Evolutionary conservation across 2,888 invertebrate genomes (phyloP).

Genomic region (Cephus pygmeus): DNA sequence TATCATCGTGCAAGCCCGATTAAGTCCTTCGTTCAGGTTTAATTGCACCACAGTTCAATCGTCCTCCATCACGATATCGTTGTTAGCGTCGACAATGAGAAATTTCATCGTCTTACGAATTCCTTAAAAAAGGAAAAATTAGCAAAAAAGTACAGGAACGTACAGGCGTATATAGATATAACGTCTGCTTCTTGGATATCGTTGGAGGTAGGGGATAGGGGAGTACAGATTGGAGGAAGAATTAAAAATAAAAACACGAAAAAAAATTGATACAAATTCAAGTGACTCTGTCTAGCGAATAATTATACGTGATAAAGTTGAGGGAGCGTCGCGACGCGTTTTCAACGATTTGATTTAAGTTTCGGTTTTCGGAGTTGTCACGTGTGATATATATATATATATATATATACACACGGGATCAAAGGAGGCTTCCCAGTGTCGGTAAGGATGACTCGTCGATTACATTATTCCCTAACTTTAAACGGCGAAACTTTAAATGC

Average conservation of each 20-base stretch:
- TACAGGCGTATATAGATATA: neutral
- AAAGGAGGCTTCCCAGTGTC: constrained; percentile 21
- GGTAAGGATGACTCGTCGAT: neutral
- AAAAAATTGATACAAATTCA: constrained; percentile 12
- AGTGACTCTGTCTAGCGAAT: constrained; percentile 9
- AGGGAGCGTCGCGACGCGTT: constrained; percentile 3
- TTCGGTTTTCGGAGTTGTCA: neutral
- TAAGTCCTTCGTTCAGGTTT: neutral
- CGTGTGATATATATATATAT: neutral
- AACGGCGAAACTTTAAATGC: neutral
- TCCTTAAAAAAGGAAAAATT: neutral
- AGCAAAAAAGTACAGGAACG: neutral
- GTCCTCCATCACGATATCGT: constrained; percentile 27
- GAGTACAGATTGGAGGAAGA: constrained; percentile 11
- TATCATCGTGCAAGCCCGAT: constrained; percentile 19
- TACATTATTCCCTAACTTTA: neutral
- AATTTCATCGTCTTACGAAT: neutral
- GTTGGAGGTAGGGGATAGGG: neutral
- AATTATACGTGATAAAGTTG: constrained; percentile 22
- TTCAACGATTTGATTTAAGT: neutral
- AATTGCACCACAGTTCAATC: neutral
- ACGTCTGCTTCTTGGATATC: neutral
- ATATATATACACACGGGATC: neutral
- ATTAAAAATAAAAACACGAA: neutral
- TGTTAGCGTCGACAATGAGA: neutral